Evolutionary conservation across 2,113 vertebrate species (phyloP).

Genomic region (Artemisiospiza belli): DNA sequence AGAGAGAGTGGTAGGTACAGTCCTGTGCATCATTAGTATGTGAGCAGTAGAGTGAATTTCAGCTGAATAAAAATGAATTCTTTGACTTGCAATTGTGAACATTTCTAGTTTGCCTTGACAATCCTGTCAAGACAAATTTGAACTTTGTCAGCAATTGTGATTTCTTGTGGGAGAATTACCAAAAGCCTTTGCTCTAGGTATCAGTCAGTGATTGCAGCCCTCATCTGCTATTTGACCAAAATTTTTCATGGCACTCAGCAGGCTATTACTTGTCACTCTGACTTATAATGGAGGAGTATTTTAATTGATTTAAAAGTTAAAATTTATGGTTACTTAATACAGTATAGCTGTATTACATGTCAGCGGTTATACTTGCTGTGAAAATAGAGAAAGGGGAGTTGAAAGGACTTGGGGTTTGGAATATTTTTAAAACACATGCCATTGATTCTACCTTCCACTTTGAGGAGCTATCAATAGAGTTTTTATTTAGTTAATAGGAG

Average conservation of each 20-base stretch:
- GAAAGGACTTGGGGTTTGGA: neutral
- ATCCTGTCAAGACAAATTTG: constrained; percentile 65
- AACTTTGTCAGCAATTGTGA: constrained; percentile 55
- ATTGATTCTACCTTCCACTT: constrained; percentile 7
- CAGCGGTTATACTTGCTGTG: neutral
- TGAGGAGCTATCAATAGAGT: neutral
- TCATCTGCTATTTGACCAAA: constrained; percentile 70
- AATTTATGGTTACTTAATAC: constrained; percentile 43
- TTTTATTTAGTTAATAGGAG: neutral
- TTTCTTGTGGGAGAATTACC: constrained; percentile 47
- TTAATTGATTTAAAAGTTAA: constrained; percentile 64
- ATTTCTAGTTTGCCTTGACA: constrained; percentile 58
- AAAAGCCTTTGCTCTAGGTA: constrained; percentile 57
- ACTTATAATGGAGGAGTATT: constrained; percentile 42
- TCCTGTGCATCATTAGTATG: constrained; percentile 39
- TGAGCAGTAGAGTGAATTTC: constrained; percentile 33
- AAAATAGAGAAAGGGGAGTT: neutral
- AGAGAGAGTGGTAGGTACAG: neutral
- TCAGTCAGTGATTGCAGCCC: constrained; percentile 67
- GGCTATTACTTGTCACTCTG: constrained; percentile 67
- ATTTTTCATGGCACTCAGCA: constrained; percentile 67
- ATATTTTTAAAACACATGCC: neutral
- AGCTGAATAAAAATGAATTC: constrained; percentile 49
- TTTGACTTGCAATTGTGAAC: constrained; percentile 54
- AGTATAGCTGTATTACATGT: constrained; percentile 18